phyloP scores from a whole-genome alignment of 1,140 invertebrate genomes.

The Steinernema khuongi region DNA sequence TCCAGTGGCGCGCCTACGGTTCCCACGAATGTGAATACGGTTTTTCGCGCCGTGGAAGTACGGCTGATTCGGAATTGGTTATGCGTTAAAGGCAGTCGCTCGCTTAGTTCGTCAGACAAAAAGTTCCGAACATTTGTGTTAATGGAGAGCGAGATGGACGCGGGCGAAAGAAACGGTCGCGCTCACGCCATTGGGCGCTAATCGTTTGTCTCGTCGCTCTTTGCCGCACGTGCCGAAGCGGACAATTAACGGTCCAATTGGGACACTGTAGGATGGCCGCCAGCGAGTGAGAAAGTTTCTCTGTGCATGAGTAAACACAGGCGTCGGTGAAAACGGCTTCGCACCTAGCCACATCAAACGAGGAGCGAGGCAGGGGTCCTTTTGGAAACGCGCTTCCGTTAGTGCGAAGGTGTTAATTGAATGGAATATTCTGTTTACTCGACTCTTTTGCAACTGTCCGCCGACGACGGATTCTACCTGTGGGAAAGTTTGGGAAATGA shows the following conservation, averaged over 20 bases:
- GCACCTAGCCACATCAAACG: background rate
- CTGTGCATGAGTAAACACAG: background rate
- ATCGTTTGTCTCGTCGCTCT: background rate
- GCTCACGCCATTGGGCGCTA: background rate
- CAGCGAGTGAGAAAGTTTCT: background rate
- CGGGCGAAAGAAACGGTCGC: background rate
- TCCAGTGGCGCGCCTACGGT: background rate
- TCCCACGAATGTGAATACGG: too few relatives aligned
- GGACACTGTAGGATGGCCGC: background rate
- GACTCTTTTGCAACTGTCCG: background rate
- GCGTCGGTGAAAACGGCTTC: background rate
- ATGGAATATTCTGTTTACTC: background rate
- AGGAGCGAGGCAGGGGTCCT: background rate
- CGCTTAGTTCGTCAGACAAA: background rate
- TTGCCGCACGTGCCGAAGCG: background rate
- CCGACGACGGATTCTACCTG: background rate
- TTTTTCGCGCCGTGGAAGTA: background rate
- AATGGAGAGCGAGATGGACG: background rate
- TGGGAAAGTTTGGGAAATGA: background rate
- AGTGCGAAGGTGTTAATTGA: background rate
- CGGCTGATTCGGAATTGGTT: background rate
- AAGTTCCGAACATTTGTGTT: slow-evolving; percentile 10
- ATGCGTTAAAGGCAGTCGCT: background rate
- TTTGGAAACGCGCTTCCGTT: slow-evolving; percentile 5
- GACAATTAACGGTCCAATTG: background rate